Base-by-base conservation (phyloP, 2,113 vertebrate genomes). In the Pagrus major region DNA sequence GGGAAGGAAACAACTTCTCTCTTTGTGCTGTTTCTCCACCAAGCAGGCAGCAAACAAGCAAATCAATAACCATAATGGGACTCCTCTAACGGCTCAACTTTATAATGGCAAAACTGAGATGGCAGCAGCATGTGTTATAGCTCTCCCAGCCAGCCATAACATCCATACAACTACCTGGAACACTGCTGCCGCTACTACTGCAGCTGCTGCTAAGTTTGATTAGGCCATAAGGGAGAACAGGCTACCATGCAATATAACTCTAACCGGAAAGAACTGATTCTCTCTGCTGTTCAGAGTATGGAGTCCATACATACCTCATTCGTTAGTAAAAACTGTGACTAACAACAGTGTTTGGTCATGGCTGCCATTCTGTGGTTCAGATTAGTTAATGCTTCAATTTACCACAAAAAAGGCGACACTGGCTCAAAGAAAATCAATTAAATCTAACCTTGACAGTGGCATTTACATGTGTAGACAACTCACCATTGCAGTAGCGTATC, bases 61-160 rank as follows among this genome's bases (percentile, higher is more conserved):
- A 85, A 94, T 94, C 92, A 86, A 91, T 93, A 92, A 83, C 82
- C 63, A 78, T 92, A 93, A 92, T 92, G 83, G 81, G 54, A 74
- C 82, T 86, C 72, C 46, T 88, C 85, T 87, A 90, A 93, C 74
- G 29, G 86, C 82, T 89, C 74, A 84, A 82, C 82, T 89, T 86
- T 80, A 85, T 91, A 87, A 91, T 87, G 81, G 81, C 70, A 86
- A 80, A 87, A 88, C 71, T 67, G 78, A 75, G 89, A 80, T 75
- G 89, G 88, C 86, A 74, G 83, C 83, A 82, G 86, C 68, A 88
- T 84, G 83, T 88, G 84, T 84, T 87, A 78, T 68, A 83, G 72
- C 71, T 59, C 68, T 81, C 64, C 58, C 73, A 89, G 80, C 71
- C 64, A 79, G 76, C 76, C 64, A 81, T 86, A 78, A 86, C 77